Percentiles rank a stretch among this genome's conserved stretches.
These are phyloP conservation scores for Protonibea diacanthus DNA, from an alignment of 2,797 vertebrate genomes.

Conservation along the genomic window DNA sequence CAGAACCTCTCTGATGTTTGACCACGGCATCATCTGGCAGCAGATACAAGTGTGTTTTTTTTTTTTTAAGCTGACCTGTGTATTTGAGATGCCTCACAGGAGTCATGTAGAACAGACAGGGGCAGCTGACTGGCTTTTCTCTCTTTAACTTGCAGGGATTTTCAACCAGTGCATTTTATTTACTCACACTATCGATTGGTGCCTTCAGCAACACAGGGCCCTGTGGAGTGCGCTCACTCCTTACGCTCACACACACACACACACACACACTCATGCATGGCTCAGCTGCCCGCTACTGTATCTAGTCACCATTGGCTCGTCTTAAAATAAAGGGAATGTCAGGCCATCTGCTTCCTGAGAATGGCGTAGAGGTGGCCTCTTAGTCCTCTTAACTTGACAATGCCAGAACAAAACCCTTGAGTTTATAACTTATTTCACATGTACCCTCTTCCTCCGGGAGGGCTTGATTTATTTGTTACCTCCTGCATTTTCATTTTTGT, in stretches of 20 bases:
- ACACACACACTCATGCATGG: constrained; percentile 44
- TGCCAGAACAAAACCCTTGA: constrained; percentile 38
- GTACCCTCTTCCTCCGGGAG: constrained; percentile 13
- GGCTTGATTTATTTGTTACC: constrained; percentile 29
- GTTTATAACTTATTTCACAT: constrained; percentile 21
- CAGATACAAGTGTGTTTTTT: constrained; percentile 33
- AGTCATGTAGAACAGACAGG: constrained; percentile 72
- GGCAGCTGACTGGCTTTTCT: constrained; percentile 78
- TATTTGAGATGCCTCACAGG: constrained; percentile 60
- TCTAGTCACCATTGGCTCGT: constrained; percentile 54
- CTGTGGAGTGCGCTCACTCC: constrained; percentile 68
- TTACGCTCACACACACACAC: constrained; percentile 43
- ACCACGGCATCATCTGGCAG: constrained; percentile 41
- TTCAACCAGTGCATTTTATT: constrained; percentile 86
- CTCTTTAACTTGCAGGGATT: constrained; percentile 83
- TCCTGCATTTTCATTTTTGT: constrained; percentile 25
- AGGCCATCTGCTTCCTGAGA: constrained; percentile 68
- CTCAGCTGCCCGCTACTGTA: constrained; percentile 59
- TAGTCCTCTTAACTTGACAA: constrained; percentile 30
- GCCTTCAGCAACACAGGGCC: constrained; percentile 79
- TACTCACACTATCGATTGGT: constrained; percentile 84
- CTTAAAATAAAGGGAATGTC: constrained; percentile 55
- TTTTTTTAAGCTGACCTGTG: constrained; percentile 61
- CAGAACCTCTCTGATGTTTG: constrained; percentile 31
- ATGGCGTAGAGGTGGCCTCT: constrained; percentile 54